Evolutionary conservation across 2,113 vertebrate genomes (phyloP), one percentile per base, ranked within the genome.

Genomic region (Synchiropus splendidus): DNA sequence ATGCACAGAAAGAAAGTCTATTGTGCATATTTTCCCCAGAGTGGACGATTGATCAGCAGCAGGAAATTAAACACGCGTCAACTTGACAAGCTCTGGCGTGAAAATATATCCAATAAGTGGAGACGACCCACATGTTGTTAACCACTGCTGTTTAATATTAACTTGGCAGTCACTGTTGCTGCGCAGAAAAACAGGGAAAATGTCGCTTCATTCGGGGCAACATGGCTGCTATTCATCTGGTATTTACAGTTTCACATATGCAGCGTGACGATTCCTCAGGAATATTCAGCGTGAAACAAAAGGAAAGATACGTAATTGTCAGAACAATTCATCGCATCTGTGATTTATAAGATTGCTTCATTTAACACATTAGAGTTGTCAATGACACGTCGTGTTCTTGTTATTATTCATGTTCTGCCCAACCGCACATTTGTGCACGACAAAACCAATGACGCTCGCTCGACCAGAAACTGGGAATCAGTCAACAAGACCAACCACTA

Each of bases 271-370:
- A 35, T 13, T 15, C 36, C 42, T 44, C 4, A 27, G 21, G 21
- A 62, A 67, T 42, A 66, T 46, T 27, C 45, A 39, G 45, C 2
- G 33, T 61, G 58, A 53, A 62, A 61, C 36, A 36, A 47, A 37
- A 31, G n/a, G 18, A 31, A 51, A 55, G 47, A 57, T 35, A 69
- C 58, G 32, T 45, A 56, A 39, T 52, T 58, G 62, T 72, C 57
- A 65, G 57, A 67, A 55, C 58, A 72, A 67, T 70, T 57, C 60
- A 40, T 61, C 49, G 50, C 18, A 46, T 65, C 51, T 53, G 36
- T 31, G 45, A 55, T 43, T 52, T 61, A 66, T 60, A 58, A 36
- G 37, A 39, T 38, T 15, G 27, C 44, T 39, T 48, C 42, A 43
- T 52, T 61, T 61, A 39, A 32, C 41, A 45, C 8, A 13, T 53